Evolutionary conservation across 2,797 vertebrate genomes (phyloP).

Genomic region (Crax fasciolata): DNA sequence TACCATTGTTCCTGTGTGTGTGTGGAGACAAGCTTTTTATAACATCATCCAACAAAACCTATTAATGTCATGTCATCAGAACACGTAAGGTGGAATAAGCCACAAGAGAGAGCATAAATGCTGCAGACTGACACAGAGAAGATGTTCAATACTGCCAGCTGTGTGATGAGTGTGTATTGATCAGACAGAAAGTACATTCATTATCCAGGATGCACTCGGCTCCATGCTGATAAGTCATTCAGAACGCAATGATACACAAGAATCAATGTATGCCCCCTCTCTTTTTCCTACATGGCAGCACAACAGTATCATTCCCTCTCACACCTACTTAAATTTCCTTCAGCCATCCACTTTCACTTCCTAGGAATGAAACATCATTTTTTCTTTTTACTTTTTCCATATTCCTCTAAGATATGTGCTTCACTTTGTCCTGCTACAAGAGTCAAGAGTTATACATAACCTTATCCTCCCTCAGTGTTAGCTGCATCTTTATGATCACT

Average conservation of each 20-base stretch:
- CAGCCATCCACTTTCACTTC: background rate
- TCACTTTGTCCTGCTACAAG: background rate
- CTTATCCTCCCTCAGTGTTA: background rate
- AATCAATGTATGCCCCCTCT: conserved; percentile 43
- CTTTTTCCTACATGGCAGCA: background rate
- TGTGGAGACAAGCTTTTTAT: background rate
- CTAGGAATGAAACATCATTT: background rate
- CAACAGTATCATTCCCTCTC: background rate
- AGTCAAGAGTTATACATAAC: background rate
- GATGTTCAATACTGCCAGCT: conserved; percentile 60
- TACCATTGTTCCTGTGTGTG: background rate
- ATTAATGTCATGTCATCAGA: conserved; percentile 41
- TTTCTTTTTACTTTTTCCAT: background rate
- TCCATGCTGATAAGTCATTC: conserved; percentile 71
- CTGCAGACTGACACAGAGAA: conserved; percentile 41
- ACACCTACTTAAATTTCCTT: conserved; percentile 13
- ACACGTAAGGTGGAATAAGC: conserved; percentile 35
- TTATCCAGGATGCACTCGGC: conserved; percentile 58
- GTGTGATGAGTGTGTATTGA: conserved; percentile 71
- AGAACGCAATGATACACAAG: conserved; percentile 39
- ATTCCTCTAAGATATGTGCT: background rate
- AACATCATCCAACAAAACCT: background rate
- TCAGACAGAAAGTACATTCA: conserved; percentile 65
- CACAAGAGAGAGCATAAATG: conserved; percentile 27
- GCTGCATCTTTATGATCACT: background rate